These are phyloP conservation scores for Corvus cornix DNA, from an alignment of 2,113 vertebrate species.

Conservation along the genomic window DNA sequence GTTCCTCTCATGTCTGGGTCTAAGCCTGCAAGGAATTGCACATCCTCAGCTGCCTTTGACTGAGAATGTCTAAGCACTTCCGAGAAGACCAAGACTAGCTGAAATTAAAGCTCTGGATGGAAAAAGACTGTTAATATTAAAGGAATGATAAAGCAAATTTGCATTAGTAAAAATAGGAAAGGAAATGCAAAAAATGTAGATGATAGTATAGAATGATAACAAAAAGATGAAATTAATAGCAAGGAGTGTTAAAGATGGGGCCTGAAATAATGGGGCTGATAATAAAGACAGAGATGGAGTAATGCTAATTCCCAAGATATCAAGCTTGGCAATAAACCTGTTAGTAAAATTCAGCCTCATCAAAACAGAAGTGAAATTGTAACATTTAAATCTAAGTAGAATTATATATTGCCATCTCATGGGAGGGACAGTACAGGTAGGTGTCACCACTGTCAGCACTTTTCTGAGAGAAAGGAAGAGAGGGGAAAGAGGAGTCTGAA, in stretches of 20 bases:
- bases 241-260: background rate
- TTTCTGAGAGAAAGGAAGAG: background rate
- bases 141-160: background rate
- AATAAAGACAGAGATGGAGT: background rate
- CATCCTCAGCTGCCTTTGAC: slow-evolving; percentile 1
- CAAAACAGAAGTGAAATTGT: background rate
- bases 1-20: slow-evolving; percentile 17
- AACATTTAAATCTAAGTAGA: background rate
- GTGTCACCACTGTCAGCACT: background rate
- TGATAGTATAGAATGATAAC: background rate
- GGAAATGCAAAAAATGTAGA: background rate
- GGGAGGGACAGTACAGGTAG: background rate
- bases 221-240: background rate
- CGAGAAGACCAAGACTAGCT: background rate
- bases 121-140: background rate
- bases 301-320: background rate
- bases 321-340: background rate
- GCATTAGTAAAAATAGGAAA: background rate
- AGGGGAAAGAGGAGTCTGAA: background rate
- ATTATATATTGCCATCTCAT: background rate
- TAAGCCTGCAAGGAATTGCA: slow-evolving; percentile 17
- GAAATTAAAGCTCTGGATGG: background rate
- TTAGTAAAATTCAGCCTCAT: background rate
- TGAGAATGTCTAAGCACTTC: background rate
- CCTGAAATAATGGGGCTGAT: background rate